Conservation (phyloP, 2,888 invertebrate species). For the Pheosia gnoma region DNA sequence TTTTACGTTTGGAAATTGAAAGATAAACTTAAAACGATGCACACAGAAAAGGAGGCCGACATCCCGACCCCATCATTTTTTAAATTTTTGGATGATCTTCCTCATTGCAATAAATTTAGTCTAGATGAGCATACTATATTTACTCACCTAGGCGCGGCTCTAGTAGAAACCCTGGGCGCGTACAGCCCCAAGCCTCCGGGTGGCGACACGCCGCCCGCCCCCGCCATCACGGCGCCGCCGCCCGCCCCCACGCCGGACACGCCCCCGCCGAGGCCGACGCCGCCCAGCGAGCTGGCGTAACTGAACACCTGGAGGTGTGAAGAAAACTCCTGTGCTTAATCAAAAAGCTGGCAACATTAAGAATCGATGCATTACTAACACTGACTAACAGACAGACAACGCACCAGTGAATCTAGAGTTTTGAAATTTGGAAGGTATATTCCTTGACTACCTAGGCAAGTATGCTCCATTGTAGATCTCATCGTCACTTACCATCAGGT, state of each 20-base stretch:
- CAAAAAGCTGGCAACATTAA: not conserved
- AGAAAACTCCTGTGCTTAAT: not conserved
- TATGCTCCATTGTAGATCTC: too few species aligned
- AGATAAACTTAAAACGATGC: too few species aligned
- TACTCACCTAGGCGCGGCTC: slow-evolving; percentile 64
- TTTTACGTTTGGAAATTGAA: too few species aligned
- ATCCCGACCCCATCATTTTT: too few species aligned
- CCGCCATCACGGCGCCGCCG: slow-evolving; percentile 58
- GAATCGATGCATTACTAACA: not conserved
- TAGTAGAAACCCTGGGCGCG: slow-evolving; percentile 68
- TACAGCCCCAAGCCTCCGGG: slow-evolving; percentile 76
- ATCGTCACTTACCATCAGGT: too few species aligned
- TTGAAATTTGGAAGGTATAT: too few species aligned
- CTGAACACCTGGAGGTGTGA: slow-evolving; percentile 92
- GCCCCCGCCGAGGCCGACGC: slow-evolving; percentile 84
- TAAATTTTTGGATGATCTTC: too few species aligned
- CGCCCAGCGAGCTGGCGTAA: slow-evolving; percentile 91
- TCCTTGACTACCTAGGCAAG: too few species aligned
- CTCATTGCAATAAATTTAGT: too few species aligned
- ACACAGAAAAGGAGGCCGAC: too few species aligned
- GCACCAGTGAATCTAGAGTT: too few species aligned
- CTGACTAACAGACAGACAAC: too few species aligned
- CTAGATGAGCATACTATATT: not conserved
- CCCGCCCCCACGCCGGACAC: slow-evolving; percentile 70
- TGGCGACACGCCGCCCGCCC: slow-evolving; percentile 66